Evolutionary conservation across 2,888 invertebrate genomes (phyloP).

Genomic region (Elegia similella): DNA sequence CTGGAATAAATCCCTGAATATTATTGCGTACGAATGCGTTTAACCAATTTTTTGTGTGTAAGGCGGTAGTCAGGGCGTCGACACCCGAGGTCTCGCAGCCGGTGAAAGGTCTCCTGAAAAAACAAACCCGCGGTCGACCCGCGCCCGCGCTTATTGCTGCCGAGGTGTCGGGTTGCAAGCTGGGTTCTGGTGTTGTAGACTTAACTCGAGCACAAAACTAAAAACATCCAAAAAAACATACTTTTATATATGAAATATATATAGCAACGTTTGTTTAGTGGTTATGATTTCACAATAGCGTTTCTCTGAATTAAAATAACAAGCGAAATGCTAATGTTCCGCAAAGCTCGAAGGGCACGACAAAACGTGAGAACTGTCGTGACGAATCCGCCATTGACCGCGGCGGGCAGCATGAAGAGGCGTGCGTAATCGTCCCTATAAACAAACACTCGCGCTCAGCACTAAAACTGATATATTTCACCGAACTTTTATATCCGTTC

Average conservation of each 20-base stretch:
- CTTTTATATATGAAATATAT: not conserved
- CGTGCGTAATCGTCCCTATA: conserved; percentile 73
- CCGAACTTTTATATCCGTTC: conserved; percentile 78
- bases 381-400: conserved; percentile 50
- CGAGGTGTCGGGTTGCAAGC: conserved; percentile 43
- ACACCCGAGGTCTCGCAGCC: conserved; percentile 54
- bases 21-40: conserved; percentile 69
- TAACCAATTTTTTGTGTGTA: conserved; percentile 68
- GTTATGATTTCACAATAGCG: not conserved
- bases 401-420: conserved; percentile 48
- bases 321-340: conserved; percentile 15
- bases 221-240: not conserved
- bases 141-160: conserved; percentile 25
- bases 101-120: conserved; percentile 71
- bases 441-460: conserved; percentile 73
- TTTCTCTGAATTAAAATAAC: conserved; percentile 10
- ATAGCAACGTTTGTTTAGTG: not conserved
- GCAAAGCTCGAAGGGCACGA: conserved; percentile 25
- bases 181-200: not conserved
- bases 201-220: not conserved
- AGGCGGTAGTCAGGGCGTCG: conserved; percentile 55
- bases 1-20: conserved; percentile 69
- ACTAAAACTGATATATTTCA: conserved; percentile 80
- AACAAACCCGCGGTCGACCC: conserved; percentile 51
- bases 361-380: conserved; percentile 47